Evolutionary conservation across 2,888 invertebrate species (phyloP).

Genomic region (Amiota minor): DNA sequence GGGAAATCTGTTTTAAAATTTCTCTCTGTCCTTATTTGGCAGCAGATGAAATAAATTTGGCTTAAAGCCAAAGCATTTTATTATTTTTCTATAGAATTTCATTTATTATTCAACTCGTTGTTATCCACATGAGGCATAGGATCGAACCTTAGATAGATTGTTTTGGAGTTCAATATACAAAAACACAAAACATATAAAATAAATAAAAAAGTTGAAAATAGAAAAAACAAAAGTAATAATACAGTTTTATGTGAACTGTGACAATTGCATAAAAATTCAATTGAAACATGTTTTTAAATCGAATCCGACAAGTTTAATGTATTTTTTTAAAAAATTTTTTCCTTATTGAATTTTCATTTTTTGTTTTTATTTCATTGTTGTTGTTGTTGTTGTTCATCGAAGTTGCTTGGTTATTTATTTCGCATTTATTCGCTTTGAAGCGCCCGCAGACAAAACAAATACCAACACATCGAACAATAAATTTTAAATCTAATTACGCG

Average conservation of each 20-base stretch:
- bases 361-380: background rate
- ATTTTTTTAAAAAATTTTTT: background rate
- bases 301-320: conserved; percentile 10
- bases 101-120: conserved; percentile 15
- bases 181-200: background rate
- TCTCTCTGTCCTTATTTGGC: too few relatives aligned
- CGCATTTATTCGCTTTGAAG: conserved; percentile 8
- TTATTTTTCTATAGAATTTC: background rate
- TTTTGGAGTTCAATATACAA: background rate
- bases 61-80: too few relatives aligned
- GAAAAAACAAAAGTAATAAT: too few relatives aligned
- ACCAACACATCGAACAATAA: conserved; percentile 50
- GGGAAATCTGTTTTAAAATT: too few relatives aligned
- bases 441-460: conserved; percentile 17
- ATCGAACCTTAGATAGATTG: too few relatives aligned
- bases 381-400: conserved; percentile 1
- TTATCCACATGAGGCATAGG: conserved; percentile 4
- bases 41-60: too few relatives aligned
- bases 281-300: conserved; percentile 1
- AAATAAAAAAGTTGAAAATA: too few relatives aligned
- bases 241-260: background rate
- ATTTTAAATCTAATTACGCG: conserved; percentile 67
- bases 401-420: conserved; percentile 24
- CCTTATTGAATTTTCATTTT: background rate
- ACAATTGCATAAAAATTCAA: background rate